Conservation (phyloP, 2,113 vertebrate species). For the Tychaedon coryphoeus region DNA sequence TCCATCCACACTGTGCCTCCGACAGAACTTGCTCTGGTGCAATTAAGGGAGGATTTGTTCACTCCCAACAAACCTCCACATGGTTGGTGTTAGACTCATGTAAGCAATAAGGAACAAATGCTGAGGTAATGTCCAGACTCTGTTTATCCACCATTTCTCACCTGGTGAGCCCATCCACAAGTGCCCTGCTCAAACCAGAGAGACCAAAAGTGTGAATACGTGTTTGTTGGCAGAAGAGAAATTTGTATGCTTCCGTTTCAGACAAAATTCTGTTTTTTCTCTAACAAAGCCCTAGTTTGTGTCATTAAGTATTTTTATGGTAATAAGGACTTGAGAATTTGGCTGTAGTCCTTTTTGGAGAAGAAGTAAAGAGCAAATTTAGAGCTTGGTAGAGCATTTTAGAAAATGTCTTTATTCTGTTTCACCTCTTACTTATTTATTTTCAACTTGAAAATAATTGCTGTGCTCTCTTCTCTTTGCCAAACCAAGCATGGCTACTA, state of each 20-base stretch:
- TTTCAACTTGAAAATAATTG: neutral
- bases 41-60: neutral
- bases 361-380: neutral
- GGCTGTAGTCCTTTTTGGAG: neutral
- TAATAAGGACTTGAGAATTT: neutral
- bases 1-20: neutral
- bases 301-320: neutral
- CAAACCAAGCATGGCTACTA: slow-evolving; percentile 7
- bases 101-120: neutral
- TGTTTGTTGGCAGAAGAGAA: neutral
- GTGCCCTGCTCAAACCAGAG: neutral
- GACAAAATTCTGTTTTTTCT: neutral
- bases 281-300: slow-evolving; percentile 30
- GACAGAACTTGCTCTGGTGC: neutral
- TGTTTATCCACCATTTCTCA: neutral
- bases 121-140: neutral
- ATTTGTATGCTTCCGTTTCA: neutral
- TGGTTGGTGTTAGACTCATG: neutral
- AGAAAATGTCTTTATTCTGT: neutral
- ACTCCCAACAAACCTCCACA: neutral
- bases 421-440: neutral
- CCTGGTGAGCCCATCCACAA: neutral
- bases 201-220: neutral
- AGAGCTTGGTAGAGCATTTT: neutral
- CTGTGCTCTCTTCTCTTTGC: neutral